A percentile compares a stretch with the other conserved stretches of the same genome.
Evolutionary conservation across 1,140 invertebrate genomes (phyloP).

Genomic region (Colletes latitarsis): DNA sequence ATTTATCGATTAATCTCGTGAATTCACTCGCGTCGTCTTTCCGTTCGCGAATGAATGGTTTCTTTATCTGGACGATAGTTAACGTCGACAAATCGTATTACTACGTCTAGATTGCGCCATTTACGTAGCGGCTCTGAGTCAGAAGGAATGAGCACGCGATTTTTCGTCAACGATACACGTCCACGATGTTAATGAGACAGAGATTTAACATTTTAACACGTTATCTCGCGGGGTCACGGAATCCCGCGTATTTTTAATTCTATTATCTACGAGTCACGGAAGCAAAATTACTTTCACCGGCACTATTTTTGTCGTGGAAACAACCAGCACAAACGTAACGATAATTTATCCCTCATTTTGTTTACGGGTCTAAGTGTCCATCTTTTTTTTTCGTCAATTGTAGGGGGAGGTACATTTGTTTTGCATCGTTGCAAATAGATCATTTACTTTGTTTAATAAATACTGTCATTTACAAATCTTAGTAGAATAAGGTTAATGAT

Average conservation of each 20-base stretch:
- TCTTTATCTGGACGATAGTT: constrained; percentile 28
- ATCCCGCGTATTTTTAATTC: neutral
- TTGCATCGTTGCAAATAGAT: too few relatives aligned
- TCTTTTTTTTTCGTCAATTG: too few relatives aligned
- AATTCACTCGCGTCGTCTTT: constrained; percentile 8
- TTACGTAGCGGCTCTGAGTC: neutral
- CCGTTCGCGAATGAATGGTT: constrained; percentile 6
- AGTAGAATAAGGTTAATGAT: too few relatives aligned
- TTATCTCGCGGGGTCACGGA: neutral
- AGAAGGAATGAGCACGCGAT: neutral
- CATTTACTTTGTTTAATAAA: too few relatives aligned
- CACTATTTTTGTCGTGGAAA: neutral
- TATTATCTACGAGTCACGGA: neutral
- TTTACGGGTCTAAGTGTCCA: too few relatives aligned
- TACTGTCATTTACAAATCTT: too few relatives aligned
- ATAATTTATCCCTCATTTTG: too few relatives aligned
- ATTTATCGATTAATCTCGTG: constrained; percentile 5
- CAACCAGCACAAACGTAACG: too few relatives aligned
- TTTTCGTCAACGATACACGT: neutral
- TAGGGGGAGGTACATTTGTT: too few relatives aligned
- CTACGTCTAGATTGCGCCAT: neutral
- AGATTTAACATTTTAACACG: neutral
- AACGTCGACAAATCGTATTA: neutral
- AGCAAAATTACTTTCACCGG: neutral
- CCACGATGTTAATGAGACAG: neutral